Base-by-base conservation (phyloP, 2,113 vertebrate genomes). In the Cebidichthys violaceus region DNA sequence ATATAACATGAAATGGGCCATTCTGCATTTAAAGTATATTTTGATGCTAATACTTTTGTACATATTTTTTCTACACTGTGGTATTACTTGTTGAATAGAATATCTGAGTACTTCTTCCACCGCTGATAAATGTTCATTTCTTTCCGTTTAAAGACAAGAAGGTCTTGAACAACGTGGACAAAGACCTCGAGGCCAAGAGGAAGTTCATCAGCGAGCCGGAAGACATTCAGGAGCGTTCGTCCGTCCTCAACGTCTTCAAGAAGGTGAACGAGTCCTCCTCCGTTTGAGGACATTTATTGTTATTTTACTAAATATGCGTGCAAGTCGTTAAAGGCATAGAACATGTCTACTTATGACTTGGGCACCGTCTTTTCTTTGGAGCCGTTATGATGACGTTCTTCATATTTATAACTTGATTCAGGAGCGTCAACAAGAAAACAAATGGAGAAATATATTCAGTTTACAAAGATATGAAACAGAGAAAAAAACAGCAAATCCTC, bases 241-340 rank as follows among this genome's bases (percentile, higher is more conserved):
- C 90, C 2, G 86, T 90, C 73, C 39, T 78, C 0, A 60, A 52
- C 0, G 90, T 93, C 65, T 90, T 93, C 68, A 92, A 75, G 37
- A 89, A 92, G 89, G 92, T 94, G 41, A 84, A 31, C 0, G 0
- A 24, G 55, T 6, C 55, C 14, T 20, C 2, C 0, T 1, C 37
- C 9, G 52, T 6, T 9, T 47, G 45, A 35, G 9, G 62, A 2
- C 18, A 2, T 5, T 64, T 57, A 4, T n/a, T 57, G 1, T n/a
- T 37, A 14, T 13, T 14, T 11, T 15, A 47, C 9, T 2, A 47
- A 5, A 52, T 69, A 24, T 47, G 20, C 13, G 24, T 67, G 10
- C 17, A 31, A 0, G n/a, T 33, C 18, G 9, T 67, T 67, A 5
- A 43, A 27, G 24, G 24, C 62, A 13, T 22, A n/a, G 4, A 65